Percentiles rank a stretch among this genome's conserved stretches.
These are phyloP conservation scores for Epizoanthus scotinus DNA, from an alignment of 92 coral and sea anemone species.

Conservation along the genomic window DNA sequence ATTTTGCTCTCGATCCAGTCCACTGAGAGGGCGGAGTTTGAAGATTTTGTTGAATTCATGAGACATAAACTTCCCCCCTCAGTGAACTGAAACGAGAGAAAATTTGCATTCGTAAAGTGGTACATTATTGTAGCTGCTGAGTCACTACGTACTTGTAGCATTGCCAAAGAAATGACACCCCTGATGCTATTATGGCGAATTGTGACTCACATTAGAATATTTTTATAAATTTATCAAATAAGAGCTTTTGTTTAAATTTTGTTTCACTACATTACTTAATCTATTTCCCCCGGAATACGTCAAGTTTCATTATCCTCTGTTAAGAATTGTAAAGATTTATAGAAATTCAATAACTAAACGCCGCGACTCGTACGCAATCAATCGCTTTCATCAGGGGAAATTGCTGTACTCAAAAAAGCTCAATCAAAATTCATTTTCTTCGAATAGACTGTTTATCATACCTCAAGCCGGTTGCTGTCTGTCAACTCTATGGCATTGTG, in stretches of 20 bases:
- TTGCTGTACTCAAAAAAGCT: neutral
- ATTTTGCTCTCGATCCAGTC: too few species aligned
- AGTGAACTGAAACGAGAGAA: too few species aligned
- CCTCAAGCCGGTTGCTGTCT: neutral
- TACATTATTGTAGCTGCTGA: neutral
- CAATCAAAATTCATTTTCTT: neutral
- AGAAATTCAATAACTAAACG: constrained; percentile 1
- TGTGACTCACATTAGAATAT: neutral
- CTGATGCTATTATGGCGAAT: neutral
- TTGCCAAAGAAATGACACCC: neutral
- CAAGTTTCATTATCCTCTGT: neutral
- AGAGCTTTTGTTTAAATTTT: neutral
- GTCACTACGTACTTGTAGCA: neutral
- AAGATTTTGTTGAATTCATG: too few species aligned
- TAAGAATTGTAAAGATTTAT: neutral
- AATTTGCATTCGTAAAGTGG: too few species aligned
- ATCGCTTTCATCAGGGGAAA: neutral
- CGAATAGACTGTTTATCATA: neutral
- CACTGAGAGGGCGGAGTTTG: too few species aligned
- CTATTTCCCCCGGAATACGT: neutral
- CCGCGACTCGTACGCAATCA: neutral
- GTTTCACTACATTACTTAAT: neutral
- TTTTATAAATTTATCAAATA: neutral
- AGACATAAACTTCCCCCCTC: too few species aligned
- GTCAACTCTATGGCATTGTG: neutral